Evolutionary conservation across 2,113 vertebrate genomes (phyloP), one percentile per base, ranked within the genome.

Genomic region (Antechinus flavipes): DNA sequence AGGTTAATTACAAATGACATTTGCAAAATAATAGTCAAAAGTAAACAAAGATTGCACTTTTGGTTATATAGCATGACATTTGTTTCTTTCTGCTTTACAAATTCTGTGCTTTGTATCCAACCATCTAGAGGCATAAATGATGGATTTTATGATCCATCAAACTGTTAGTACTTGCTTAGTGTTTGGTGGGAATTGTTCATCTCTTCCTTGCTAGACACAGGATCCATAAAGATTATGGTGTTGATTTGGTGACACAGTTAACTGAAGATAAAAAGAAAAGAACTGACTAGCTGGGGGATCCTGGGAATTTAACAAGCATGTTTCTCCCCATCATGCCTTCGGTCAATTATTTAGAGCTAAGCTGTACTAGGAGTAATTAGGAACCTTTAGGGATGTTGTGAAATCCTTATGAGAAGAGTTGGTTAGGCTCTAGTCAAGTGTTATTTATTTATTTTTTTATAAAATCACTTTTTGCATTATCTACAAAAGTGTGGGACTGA

Each of bases 301-400:
- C 52, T 54, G 23, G 61, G 92, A 54, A 53, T 56, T 19, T 47
- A 30, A 90, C 94, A 53, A 24, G 23, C 11, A 23, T 10, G 54
- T 14, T 10, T 35, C 35, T 84, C 30, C 56, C 56, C 92, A 2
- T 19, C 8, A 68, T 35, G 0, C 26, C 94, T 35, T 93, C 35
- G 35, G n/a, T n/a, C 42, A n/a, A 26, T 54, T 27, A 35, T 68
- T 94, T 84, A 95, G 2, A 30, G 92, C 27, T 91, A 35, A 90
- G 68, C 94, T 61, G 53, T 90, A 91, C 76, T 90, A 92, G 84
- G 35, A 94, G 95, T 94, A 89, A 89, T 93, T 93, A 94, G 96
- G 97, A 97, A 2, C 95, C n/a, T 10, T 91, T 93, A 47, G 56
- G 89, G n/a, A 26, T 95, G 52, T 96, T 97, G 35, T 93, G 92